phyloP scores from a whole-genome alignment of 2,888 invertebrate species.

The Ornithoptera alexandrae region DNA sequence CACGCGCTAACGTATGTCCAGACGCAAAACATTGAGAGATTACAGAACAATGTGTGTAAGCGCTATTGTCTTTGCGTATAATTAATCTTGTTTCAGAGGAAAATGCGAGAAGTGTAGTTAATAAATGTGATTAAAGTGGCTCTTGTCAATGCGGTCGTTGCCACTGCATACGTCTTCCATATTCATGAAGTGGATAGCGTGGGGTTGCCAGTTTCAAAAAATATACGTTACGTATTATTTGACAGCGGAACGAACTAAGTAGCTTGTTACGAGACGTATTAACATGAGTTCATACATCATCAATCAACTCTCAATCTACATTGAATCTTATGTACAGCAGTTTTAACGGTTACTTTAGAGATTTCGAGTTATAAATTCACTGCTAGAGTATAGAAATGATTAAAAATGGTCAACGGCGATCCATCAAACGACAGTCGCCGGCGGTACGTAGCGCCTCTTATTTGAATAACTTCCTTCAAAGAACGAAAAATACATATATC shows the following conservation, averaged over 20 bases:
- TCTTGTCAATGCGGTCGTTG: conserved; percentile 30
- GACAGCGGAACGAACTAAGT: conserved; percentile 52
- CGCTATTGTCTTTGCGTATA: conserved; percentile 55
- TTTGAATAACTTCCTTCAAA: conserved; percentile 59
- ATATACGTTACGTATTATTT: conserved; percentile 46
- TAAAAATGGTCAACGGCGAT: conserved; percentile 71
- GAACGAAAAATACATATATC: conserved; percentile 26
- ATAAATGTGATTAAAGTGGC: conserved; percentile 35
- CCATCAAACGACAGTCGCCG: conserved; percentile 69
- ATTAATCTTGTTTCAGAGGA: conserved; percentile 49
- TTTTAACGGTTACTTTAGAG: conserved; percentile 10
- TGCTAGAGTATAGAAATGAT: conserved; percentile 50
- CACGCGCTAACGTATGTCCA: conserved; percentile 51
- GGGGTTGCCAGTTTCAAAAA: conserved; percentile 36
- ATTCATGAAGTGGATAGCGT: conserved; percentile 31
- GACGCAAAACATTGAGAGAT: conserved; percentile 39
- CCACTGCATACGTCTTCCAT: conserved; percentile 29
- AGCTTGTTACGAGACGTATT: conserved; percentile 34
- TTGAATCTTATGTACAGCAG: conserved; percentile 12
- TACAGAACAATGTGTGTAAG: conserved; percentile 47
- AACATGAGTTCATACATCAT: conserved; percentile 12
- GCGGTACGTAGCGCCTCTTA: conserved; percentile 62
- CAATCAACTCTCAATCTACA: conserved; percentile 2
- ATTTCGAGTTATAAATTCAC: conserved; percentile 4
- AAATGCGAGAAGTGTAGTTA: conserved; percentile 35